Evolutionary conservation across 2,797 vertebrate genomes (phyloP).

Genomic region (Capromys pilorides): DNA sequence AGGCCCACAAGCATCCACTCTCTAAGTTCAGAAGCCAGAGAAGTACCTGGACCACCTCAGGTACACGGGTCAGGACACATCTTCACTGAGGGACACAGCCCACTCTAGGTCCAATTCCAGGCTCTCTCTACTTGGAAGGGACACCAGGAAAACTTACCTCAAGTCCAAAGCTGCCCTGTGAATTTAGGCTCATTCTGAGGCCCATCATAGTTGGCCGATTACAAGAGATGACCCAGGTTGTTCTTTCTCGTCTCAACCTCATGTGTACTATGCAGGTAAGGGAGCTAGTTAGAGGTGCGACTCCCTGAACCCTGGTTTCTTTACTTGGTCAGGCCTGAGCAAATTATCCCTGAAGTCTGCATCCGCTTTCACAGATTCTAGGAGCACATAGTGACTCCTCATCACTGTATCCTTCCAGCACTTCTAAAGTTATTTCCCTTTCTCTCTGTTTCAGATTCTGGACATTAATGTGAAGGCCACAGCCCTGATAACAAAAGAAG

Average conservation of each 20-base stretch:
- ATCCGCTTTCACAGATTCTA: neutral
- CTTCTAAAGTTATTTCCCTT: neutral
- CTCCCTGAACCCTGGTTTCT: neutral
- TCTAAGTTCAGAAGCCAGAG: neutral
- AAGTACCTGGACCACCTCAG: neutral
- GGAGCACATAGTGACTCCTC: neutral
- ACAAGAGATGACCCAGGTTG: neutral
- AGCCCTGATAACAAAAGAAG: conserved; percentile 90
- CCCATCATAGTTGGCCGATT: neutral
- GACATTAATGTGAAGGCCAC: conserved; percentile 91
- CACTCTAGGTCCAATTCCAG: neutral
- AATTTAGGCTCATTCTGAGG: neutral
- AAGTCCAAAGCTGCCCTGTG: conserved; percentile 1
- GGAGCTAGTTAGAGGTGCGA: neutral
- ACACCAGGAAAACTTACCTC: conserved; percentile 32
- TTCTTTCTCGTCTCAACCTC: neutral
- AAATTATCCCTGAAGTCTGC: neutral
- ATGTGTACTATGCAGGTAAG: neutral
- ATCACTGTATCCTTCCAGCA: neutral
- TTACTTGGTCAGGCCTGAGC: neutral
- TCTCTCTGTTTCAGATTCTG: conserved; percentile 86
- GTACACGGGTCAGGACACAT: neutral
- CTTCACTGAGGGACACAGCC: neutral
- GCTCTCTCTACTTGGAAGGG: neutral
- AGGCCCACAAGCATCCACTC: neutral